A percentile compares a stretch with the other conserved stretches of the same genome.
Evolutionary conservation across 2,888 invertebrate genomes (phyloP).

Genomic region (Eremobia ochroleuca): DNA sequence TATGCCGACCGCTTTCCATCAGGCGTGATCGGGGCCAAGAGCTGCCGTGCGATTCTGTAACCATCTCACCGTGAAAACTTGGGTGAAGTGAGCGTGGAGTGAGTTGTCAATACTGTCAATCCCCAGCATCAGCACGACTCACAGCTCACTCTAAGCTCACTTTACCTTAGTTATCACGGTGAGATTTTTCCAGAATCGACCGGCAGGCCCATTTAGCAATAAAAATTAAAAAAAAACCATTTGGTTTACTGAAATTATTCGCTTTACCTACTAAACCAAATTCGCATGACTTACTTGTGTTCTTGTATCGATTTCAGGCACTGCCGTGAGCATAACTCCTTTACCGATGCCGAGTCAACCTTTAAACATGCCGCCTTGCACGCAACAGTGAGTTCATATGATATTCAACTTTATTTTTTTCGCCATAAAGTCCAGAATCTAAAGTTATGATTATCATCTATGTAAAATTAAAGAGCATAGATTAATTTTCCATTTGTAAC

Average conservation of each 20-base stretch:
- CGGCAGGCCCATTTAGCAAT: too few relatives aligned
- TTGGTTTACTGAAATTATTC: not conserved
- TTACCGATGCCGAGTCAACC: conserved; percentile 82
- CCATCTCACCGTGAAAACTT: too few relatives aligned
- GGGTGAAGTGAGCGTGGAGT: too few relatives aligned
- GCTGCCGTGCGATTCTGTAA: too few relatives aligned
- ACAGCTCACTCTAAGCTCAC: too few relatives aligned
- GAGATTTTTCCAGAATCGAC: too few relatives aligned
- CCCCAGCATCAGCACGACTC: too few relatives aligned
- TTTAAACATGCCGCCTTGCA: conserved; percentile 80
- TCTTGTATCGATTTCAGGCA: conserved; percentile 76
- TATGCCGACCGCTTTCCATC: too few relatives aligned
- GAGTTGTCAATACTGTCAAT: too few relatives aligned
- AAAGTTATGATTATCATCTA: not conserved
- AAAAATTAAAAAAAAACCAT: too few relatives aligned
- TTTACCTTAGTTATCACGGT: too few relatives aligned
- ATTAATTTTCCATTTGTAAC: not conserved
- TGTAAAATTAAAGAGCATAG: conserved; percentile 20
- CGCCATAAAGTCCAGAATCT: conserved; percentile 19
- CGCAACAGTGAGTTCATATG: conserved; percentile 85
- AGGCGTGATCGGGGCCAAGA: too few relatives aligned
- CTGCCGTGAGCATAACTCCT: conserved; percentile 85
- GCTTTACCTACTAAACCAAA: not conserved
- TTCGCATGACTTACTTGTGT: not conserved
- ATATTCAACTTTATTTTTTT: conserved; percentile 24